Conservation (phyloP, 2,888 invertebrate genomes). For the Eupithecia inturbata region DNA sequence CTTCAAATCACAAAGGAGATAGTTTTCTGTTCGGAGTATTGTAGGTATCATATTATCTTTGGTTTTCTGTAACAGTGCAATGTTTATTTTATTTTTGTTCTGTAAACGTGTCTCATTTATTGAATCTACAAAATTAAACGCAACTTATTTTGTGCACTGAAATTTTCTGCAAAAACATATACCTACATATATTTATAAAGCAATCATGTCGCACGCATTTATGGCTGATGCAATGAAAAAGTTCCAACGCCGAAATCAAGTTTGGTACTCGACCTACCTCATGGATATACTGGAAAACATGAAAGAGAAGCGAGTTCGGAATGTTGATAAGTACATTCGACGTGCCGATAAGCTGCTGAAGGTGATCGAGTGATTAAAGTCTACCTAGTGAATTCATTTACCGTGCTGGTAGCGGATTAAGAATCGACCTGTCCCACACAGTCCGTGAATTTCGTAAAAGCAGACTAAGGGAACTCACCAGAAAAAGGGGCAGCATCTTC, state of each 20-base stretch:
- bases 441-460: no score
- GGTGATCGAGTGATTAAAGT: slow-evolving; percentile 48
- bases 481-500: no score
- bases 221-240: slow-evolving; percentile 57
- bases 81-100: neutral
- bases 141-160: neutral
- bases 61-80: neutral
- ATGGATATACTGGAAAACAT: slow-evolving; percentile 59
- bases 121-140: neutral
- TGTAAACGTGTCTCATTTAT: neutral
- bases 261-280: slow-evolving; percentile 68
- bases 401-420: neutral
- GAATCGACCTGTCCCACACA: neutral
- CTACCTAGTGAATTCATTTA: neutral
- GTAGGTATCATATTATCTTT: no score
- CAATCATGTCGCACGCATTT: slow-evolving; percentile 51
- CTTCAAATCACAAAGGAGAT: no score
- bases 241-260: slow-evolving; percentile 55
- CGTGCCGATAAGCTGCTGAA: slow-evolving; percentile 61
- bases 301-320: slow-evolving; percentile 69
- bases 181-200: neutral
- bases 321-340: slow-evolving; percentile 65
- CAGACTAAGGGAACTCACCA: no score
- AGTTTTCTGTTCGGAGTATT: no score
- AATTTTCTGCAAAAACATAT: neutral